phyloP scores from a whole-genome alignment of 1,140 invertebrate species.

The Bactericera cockerelli region DNA sequence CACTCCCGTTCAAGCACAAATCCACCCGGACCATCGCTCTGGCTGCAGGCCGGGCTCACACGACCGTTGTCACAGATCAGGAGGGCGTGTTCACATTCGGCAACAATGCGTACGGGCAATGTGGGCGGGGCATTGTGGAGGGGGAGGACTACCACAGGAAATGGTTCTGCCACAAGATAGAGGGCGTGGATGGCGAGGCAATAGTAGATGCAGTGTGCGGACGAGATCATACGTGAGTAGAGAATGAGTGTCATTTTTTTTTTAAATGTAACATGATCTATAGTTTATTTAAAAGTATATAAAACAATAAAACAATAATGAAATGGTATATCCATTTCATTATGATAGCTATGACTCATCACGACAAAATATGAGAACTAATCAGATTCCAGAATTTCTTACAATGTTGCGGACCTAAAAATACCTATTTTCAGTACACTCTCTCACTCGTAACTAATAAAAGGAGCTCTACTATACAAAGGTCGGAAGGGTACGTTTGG shows the following conservation, averaged over 20 bases:
- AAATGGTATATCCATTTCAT: too few relatives aligned
- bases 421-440: too few relatives aligned
- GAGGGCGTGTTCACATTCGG: slow-evolving; percentile 70
- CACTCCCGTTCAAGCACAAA: slow-evolving; percentile 43
- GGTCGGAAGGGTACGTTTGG: too few relatives aligned
- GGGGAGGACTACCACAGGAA: slow-evolving; percentile 58
- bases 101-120: slow-evolving; percentile 89
- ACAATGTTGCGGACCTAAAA: too few relatives aligned
- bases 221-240: slow-evolving; percentile 62
- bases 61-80: slow-evolving; percentile 58
- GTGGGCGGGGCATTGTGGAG: slow-evolving; percentile 63
- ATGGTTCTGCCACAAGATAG: slow-evolving; percentile 46
- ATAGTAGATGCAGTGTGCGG: slow-evolving; percentile 62
- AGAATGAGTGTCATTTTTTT: background rate
- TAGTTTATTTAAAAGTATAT: too few relatives aligned
- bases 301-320: too few relatives aligned
- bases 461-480: too few relatives aligned
- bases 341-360: too few relatives aligned
- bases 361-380: too few relatives aligned
- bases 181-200: slow-evolving; percentile 40
- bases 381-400: too few relatives aligned
- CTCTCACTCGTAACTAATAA: too few relatives aligned
- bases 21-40: slow-evolving; percentile 37
- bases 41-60: slow-evolving; percentile 75
- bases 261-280: background rate